Evolutionary conservation across 2,888 invertebrate genomes (phyloP), one percentile per base, ranked within the genome.

Genomic region (Cistogaster globosa): DNA sequence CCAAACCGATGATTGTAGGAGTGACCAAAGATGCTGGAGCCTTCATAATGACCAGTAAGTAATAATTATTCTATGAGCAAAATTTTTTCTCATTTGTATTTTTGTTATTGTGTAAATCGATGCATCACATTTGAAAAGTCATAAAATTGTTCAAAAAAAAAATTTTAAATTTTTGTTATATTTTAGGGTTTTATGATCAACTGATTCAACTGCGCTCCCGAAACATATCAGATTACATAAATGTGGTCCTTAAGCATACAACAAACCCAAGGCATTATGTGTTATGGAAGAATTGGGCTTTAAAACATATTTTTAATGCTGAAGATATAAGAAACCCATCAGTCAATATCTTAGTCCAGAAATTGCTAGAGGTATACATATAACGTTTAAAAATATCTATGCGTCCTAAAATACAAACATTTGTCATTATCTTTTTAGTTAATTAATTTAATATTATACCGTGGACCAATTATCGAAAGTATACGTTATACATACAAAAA

Each of bases 1-100:
- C 88, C 9, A 92, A 92, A 80, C 93, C 93, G 0, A 88, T 92
- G 53, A 88, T 92, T 26, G 91, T 92, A 22, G 93, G 94, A 2
- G 93, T 94, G 1, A 91, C 93, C 18, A 93, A 93, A 87, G 92
- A 93, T 82, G 94, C 93, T 65, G 93, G 93, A 12, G 92, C 93
- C n/a, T 93, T 93, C 65, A 90, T 93, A 57, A 82, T 93, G 57
- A 91, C 91, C 80, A 90, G 94, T 93, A 88, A 90, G 92, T 88
- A 26, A 6, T 14, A 4, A 26, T 7, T 57, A 11, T 22, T 83
- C 12, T 51, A 14, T 8, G 8, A n/a, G 9, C 2, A 20, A 0
- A 20, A 18, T 53, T 8, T n/a, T 53, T 18, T 18, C 1, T 8
- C n/a, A n/a, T n/a, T n/a, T n/a, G n/a, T n/a, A n/a, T n/a, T n/a